Percentiles rank a stretch among this genome's conserved stretches.
These are phyloP conservation scores for Drosophila pseudoananassae DNA, from an alignment of 1,140 invertebrate species.

Conservation along the genomic window DNA sequence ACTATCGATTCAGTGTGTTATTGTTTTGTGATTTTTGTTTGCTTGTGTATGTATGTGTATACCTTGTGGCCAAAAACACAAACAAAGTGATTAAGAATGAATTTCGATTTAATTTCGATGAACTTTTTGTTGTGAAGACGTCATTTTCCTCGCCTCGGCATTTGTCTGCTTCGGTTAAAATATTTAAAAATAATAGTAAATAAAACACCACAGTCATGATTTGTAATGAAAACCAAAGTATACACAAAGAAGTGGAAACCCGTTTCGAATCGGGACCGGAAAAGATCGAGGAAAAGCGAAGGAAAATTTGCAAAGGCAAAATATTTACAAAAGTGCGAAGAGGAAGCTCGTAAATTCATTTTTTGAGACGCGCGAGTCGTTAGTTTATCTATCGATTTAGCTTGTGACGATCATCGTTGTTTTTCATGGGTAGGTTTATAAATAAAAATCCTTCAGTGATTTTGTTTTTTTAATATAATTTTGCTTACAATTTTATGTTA, in stretches of 20 bases:
- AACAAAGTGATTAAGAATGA: not conserved
- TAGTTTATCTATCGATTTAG: no score
- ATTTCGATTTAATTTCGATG: not conserved
- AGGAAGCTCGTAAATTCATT: not conserved
- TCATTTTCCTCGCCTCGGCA: not conserved
- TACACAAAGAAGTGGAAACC: conserved; percentile 19
- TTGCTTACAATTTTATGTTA: conserved; percentile 47
- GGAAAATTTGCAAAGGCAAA: conserved; percentile 52
- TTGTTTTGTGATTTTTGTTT: not conserved
- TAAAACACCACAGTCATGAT: conserved; percentile 83
- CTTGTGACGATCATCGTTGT: conserved; percentile 13
- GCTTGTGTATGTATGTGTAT: not conserved
- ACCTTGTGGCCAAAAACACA: not conserved
- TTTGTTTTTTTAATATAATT: conserved; percentile 43
- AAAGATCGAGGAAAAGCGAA: conserved; percentile 35
- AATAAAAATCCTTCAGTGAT: conserved; percentile 52
- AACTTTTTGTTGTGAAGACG: no score
- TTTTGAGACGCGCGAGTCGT: not conserved
- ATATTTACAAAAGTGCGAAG: conserved; percentile 70
- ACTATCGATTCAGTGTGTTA: not conserved
- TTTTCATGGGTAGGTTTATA: conserved; percentile 50
- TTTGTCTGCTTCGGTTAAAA: conserved; percentile 51
- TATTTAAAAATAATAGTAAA: conserved; percentile 83
- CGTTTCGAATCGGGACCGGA: conserved; percentile 24
- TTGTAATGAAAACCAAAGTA: conserved; percentile 64